These are phyloP conservation scores for Myiozetetes cayanensis DNA, from an alignment of 2,113 vertebrate species.

Conservation along the genomic window DNA sequence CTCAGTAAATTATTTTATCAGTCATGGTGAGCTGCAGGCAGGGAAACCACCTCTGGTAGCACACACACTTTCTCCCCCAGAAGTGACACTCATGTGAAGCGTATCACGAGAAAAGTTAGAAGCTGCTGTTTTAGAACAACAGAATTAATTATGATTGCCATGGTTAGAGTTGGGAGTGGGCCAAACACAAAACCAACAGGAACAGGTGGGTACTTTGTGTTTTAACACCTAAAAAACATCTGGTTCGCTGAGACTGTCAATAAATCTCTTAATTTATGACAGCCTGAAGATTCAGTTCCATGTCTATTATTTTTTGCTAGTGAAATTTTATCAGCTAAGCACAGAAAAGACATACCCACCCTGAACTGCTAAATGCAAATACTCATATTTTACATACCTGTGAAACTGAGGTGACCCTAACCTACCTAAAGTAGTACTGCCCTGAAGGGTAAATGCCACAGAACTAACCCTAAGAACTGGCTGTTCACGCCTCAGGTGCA, in stretches of 20 bases:
- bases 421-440: not conserved
- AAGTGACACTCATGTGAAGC: not conserved
- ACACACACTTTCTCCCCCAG: not conserved
- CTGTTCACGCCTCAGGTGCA: not conserved
- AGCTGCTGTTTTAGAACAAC: not conserved
- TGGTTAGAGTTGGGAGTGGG: not conserved
- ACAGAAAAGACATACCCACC: not conserved
- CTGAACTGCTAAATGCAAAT: not conserved
- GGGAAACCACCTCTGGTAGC: conserved; percentile 4
- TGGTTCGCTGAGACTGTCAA: not conserved
- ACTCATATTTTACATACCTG: not conserved
- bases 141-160: not conserved
- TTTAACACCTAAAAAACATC: not conserved
- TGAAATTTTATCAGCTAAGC: not conserved
- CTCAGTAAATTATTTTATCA: conserved; percentile 60
- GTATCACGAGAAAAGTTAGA: not conserved
- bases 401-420: not conserved
- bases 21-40: conserved; percentile 26
- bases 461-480: not conserved
- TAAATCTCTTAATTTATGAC: not conserved
- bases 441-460: not conserved
- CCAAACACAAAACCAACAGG: not conserved
- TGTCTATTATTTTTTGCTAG: not conserved
- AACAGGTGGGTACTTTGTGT: not conserved
- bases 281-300: not conserved